A percentile compares a stretch with the other conserved stretches of the same genome.
Evolutionary conservation across 2,888 invertebrate genomes (phyloP).

Genomic region (Xestia rhomboidea): DNA sequence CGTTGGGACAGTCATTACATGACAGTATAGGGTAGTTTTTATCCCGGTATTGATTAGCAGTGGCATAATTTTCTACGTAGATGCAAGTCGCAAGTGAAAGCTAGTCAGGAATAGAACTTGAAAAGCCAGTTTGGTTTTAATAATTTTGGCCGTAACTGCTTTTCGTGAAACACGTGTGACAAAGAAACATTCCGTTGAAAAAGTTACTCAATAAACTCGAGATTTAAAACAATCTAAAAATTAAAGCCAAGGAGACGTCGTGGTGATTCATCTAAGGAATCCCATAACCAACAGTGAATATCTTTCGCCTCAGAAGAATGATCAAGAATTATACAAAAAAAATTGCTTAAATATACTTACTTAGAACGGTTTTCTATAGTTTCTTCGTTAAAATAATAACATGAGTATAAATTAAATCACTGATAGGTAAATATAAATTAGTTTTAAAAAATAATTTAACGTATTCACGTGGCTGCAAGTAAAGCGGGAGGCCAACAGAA

Average conservation of each 20-base stretch:
- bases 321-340: neutral
- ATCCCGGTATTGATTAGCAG: neutral
- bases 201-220: neutral
- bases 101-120: neutral
- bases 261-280: neutral
- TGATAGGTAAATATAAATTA: neutral
- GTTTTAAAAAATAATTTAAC: neutral
- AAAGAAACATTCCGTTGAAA: neutral
- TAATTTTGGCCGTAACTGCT: neutral
- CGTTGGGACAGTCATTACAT: neutral
- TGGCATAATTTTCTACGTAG: no score
- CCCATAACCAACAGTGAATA: no score
- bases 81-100: neutral
- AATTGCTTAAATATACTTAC: conserved; percentile 34
- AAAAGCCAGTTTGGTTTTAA: neutral
- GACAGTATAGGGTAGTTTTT: neutral
- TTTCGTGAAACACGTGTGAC: neutral
- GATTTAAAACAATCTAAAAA: neutral
- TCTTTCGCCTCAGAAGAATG: neutral
- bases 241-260: no score
- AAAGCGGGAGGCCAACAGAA: conserved; percentile 57
- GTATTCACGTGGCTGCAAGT: conserved; percentile 64
- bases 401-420: neutral
- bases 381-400: conserved; percentile 38
- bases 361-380: conserved; percentile 3